These are phyloP conservation scores for Diplosoma virens DNA, from an alignment of 23 tunicate genomes.

Conservation along the genomic window DNA sequence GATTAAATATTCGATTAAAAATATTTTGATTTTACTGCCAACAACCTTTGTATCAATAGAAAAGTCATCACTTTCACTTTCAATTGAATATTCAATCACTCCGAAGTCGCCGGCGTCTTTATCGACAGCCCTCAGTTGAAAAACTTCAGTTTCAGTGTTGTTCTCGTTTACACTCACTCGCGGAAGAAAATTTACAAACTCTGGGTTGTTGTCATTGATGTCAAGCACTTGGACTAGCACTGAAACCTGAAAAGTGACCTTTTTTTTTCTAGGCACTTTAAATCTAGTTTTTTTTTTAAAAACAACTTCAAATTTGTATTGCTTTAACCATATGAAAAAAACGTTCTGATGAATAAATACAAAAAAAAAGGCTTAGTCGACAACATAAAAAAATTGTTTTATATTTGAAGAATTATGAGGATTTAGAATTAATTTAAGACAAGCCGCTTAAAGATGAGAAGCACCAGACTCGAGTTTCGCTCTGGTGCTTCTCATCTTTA, in stretches of 20 bases:
- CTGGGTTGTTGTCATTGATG: constrained; percentile 75
- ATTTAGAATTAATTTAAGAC: too few species aligned
- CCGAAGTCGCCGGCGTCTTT: constrained; percentile 50
- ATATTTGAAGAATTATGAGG: too few species aligned
- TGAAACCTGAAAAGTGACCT: not conserved
- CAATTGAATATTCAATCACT: constrained; percentile 24
- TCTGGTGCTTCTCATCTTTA: too few species aligned
- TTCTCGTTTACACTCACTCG: constrained; percentile 41
- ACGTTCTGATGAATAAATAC: not conserved
- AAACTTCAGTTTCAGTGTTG: constrained; percentile 23
- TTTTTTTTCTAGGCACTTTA: too few species aligned
- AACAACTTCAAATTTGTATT: too few species aligned
- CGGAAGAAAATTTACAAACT: constrained; percentile 30
- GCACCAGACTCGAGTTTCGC: too few species aligned
- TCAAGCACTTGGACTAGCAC: constrained; percentile 15
- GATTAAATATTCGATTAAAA: not conserved
- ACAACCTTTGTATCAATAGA: constrained; percentile 41
- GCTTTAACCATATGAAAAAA: too few species aligned
- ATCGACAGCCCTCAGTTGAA: constrained; percentile 47
- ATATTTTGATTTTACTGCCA: not conserved
- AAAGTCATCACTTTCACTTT: constrained; percentile 38
- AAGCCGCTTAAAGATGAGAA: too few species aligned
- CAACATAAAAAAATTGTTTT: not conserved
- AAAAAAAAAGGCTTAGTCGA: not conserved
- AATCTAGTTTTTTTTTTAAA: too few species aligned